Evolutionary conservation across 2,797 vertebrate species (phyloP).

Genomic region (Eremophila alpestris): DNA sequence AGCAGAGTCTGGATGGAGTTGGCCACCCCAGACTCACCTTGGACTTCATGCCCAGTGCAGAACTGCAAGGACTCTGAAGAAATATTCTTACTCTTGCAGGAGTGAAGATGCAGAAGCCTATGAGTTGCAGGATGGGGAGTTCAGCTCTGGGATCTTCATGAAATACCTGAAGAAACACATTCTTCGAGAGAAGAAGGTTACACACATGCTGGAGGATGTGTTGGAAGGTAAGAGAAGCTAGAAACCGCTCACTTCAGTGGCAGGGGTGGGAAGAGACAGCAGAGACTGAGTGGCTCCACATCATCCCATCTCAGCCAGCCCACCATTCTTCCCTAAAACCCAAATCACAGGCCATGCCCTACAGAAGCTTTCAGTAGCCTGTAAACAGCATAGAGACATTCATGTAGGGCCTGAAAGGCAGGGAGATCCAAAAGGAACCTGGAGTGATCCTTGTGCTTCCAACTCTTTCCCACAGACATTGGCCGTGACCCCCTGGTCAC

Average conservation of each 20-base stretch:
- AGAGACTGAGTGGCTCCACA: rapidly evolving
- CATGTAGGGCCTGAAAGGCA: neutral
- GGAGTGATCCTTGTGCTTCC: neutral
- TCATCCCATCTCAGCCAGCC: neutral
- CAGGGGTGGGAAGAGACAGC: neutral
- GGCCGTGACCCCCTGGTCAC: constrained; percentile 83
- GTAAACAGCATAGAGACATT: neutral
- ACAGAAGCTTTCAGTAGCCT: neutral
- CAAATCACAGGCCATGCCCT: neutral
- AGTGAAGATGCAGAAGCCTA: constrained; percentile 89
- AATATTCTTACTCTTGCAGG: constrained; percentile 61
- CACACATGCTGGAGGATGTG: constrained; percentile 87
- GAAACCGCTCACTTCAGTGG: neutral
- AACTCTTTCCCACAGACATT: constrained; percentile 76
- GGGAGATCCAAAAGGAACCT: neutral
- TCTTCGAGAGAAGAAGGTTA: constrained; percentile 83
- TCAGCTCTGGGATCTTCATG: constrained; percentile 91
- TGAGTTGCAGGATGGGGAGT: constrained; percentile 87
- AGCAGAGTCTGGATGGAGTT: neutral
- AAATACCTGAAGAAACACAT: constrained; percentile 90
- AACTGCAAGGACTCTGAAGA: neutral
- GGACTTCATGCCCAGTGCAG: neutral
- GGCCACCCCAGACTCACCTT: neutral
- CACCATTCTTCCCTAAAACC: neutral
- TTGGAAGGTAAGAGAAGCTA: constrained; percentile 80